Evolutionary conservation across 2,888 invertebrate species (phyloP).

Genomic region (Drosophila fungiperda): DNA sequence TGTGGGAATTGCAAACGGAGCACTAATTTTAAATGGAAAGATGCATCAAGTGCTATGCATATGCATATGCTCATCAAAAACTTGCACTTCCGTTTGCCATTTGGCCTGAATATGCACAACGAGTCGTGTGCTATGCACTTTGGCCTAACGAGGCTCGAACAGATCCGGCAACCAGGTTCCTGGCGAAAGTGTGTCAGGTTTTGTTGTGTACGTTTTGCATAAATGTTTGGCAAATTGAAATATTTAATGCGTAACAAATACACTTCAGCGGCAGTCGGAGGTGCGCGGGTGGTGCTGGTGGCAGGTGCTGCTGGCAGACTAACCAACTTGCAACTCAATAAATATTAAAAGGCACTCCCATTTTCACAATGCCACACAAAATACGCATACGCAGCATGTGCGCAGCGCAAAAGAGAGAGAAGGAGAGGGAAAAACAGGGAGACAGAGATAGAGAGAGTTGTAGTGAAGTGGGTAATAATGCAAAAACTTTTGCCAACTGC

Average conservation of each 20-base stretch:
- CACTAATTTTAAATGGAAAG: neutral
- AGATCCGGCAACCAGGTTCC: constrained; percentile 19
- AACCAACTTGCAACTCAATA: constrained; percentile 69
- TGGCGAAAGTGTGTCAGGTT: constrained; percentile 2
- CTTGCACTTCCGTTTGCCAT: constrained; percentile 57
- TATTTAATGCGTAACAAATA: constrained; percentile 72
- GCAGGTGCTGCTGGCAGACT: neutral
- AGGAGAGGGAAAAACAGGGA: neutral
- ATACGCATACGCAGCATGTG: constrained; percentile 52
- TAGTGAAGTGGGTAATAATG: constrained; percentile 9
- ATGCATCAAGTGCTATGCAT: constrained; percentile 8
- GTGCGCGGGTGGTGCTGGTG: neutral
- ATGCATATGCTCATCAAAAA: constrained; percentile 57
- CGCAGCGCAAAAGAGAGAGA: neutral
- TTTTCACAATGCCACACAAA: constrained; percentile 31
- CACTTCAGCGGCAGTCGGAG: constrained; percentile 38
- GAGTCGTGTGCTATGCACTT: constrained; percentile 26
- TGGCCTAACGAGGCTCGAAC: constrained; percentile 48
- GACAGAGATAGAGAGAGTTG: neutral
- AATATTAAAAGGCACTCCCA: constrained; percentile 71
- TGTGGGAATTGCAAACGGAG: neutral
- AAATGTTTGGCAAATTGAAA: constrained; percentile 76
- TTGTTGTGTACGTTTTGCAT: constrained; percentile 55
- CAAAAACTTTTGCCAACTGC: constrained; percentile 35
- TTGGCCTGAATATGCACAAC: constrained; percentile 43